Evolutionary conservation across 2,113 vertebrate genomes (phyloP), one percentile per base, ranked within the genome.

Genomic region (Mionectes macconnelli): DNA sequence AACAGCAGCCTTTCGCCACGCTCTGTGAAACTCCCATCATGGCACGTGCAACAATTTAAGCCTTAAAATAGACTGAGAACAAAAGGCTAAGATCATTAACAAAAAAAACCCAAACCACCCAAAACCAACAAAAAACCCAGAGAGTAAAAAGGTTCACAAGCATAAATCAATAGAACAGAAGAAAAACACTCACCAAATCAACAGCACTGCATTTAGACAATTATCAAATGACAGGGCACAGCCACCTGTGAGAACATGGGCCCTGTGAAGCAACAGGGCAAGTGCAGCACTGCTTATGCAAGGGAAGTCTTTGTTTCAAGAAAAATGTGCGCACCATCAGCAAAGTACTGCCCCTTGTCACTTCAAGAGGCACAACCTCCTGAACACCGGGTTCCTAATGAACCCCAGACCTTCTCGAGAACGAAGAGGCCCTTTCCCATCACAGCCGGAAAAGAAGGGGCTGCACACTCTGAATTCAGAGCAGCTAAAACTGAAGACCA

Each of bases 31-130:
- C 70, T 91, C 59, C 30, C 64, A n/a, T 45, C 8, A 4, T 56
- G 42, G 59, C 67, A 86, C 0, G 0, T 8, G 2, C 47, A 95
- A 70, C 84, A 95, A 91, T 70, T 87, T 70, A 91, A 84, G 42
- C 35, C 67, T 93, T 93, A 88, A 94, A 96, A 95, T 8, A 91
- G 85, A 80, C 55, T 11, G 50, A 70, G 75, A 96, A 97, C 72
- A 94, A 94, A 93, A 93, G 75, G 27, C 84, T 85, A 76, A 44
- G 80, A 90, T 77, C 12, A 62, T 93, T 89, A 87, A 82, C 28
- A 35, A 76, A 56, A 62, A 37, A 53, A 33, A 23, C 24, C 14
- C 47, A 50, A 50, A 50, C 14, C 50, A 52, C 35, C 10, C 12
- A 63, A 89, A 75, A 28, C 23, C 10, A 60, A 67, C 27, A 30